phyloP scores from a whole-genome alignment of 2,797 vertebrate species.

The Odontamblyopus rebecca region DNA sequence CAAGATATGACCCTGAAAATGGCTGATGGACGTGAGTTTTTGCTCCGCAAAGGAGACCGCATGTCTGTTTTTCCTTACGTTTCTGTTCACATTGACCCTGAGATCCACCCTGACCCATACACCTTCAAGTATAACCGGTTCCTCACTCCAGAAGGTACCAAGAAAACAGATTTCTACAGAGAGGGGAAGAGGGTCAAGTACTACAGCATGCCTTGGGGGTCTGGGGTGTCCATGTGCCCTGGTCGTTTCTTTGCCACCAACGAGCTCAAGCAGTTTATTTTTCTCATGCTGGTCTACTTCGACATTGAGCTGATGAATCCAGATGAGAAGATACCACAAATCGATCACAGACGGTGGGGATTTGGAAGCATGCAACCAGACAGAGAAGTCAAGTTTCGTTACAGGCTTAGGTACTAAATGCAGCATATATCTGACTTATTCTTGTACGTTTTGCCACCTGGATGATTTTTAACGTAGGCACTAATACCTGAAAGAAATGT shows the following conservation, averaged over 20 bases:
- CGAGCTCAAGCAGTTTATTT: constrained; percentile 89
- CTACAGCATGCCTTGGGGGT: constrained; percentile 91
- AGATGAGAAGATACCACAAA: constrained; percentile 72
- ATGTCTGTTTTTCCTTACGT: constrained; percentile 84
- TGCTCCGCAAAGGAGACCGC: constrained; percentile 83
- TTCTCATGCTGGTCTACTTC: constrained; percentile 86
- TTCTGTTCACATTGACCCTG: constrained; percentile 84
- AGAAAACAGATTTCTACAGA: constrained; percentile 85
- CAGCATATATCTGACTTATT: background rate
- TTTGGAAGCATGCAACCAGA: constrained; percentile 86
- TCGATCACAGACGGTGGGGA: constrained; percentile 82
- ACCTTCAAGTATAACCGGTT: constrained; percentile 87
- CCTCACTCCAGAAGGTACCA: constrained; percentile 78
- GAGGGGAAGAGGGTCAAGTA: constrained; percentile 83
- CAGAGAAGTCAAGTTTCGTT: background rate
- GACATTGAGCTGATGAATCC: constrained; percentile 84
- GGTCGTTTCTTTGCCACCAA: constrained; percentile 86
- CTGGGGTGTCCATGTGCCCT: constrained; percentile 85
- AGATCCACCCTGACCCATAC: constrained; percentile 83
- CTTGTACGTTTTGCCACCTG: too few species aligned
- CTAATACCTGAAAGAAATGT: too few species aligned
- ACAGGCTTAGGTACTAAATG: constrained; percentile 2
- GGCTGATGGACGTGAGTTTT: constrained; percentile 71
- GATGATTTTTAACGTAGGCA: too few species aligned
- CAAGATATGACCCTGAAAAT: constrained; percentile 77